Base-by-base conservation (phyloP, 2,113 vertebrate species). In the Dendropsophus ebraccatus region DNA sequence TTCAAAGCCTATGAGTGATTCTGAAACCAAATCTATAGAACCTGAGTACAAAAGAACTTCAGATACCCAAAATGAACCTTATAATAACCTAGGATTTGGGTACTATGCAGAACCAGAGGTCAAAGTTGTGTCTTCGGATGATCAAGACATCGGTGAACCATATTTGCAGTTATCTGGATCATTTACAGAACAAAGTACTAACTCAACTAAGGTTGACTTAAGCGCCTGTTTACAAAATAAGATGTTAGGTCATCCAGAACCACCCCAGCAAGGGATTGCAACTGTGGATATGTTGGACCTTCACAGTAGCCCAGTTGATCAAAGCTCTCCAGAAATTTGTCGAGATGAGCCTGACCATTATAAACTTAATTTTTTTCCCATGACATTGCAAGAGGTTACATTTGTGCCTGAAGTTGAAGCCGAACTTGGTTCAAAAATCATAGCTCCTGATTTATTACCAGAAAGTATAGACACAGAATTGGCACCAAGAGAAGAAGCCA, bases 311-410 rank as follows among this genome's bases (percentile, higher is more conserved):
- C 37, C 23, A 45, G 6, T 80, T 32, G 23, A 25, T 41, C 54
- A 60, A 58, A 32, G 11, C 10, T 11, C 30, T 79, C 10, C 17
- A 41, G 35, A n/a, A 58, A 14, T 35, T 77, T 1, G 9, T 5
- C 6, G 0, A 6, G 78, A 81, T 81, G 58, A 81, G 35, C 78
- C 37, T 28, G 78, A 81, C n/a, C n/a, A 25, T n/a, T 65, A 25
- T 65, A 80, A 37, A 16, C 14, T 28, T 10, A 13, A 17, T 6
- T 14, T 65, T 81, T 81, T 58, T 28, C 28, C 47, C 30, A 32
- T 32, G 1, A 32, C 12, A 21, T 32, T 77, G 7, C 30, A 77
- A 12, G 28, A 10, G 2, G 17, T 32, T 32, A 17, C 5, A 16
- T 13, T 76, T 76, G 25, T 28, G 52, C n/a, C 41, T 50, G 5